Conservation (phyloP, 2,113 vertebrate genomes). For the Stigmatopora nigra region DNA sequence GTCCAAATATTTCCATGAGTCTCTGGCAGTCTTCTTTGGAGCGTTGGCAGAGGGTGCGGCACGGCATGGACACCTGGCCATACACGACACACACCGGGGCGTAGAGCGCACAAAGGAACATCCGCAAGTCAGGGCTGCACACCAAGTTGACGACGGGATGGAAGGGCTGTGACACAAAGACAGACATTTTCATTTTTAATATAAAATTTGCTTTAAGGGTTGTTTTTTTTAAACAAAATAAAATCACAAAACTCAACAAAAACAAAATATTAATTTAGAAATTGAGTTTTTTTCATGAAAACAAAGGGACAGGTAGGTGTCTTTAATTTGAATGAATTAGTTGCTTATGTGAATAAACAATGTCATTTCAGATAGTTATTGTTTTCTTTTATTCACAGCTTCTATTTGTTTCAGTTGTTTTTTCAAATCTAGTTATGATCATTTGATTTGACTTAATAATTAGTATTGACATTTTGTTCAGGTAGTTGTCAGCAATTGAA, state of each 20-base stretch:
- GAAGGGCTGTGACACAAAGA: slow-evolving; percentile 74
- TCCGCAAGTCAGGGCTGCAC: slow-evolving; percentile 86
- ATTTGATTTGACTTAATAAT: too few relatives aligned
- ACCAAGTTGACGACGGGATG: slow-evolving; percentile 96
- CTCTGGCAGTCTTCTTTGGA: slow-evolving; percentile 85
- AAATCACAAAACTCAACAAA: too few relatives aligned
- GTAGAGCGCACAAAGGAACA: slow-evolving; percentile 92
- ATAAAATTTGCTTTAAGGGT: background rate
- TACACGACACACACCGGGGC: slow-evolving; percentile 89
- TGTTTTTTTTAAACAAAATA: too few relatives aligned
- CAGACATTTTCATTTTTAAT: background rate
- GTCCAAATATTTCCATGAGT: slow-evolving; percentile 95
- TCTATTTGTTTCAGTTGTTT: too few relatives aligned
- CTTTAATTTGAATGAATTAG: too few relatives aligned
- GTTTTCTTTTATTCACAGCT: too few relatives aligned
- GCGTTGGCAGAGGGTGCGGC: slow-evolving; percentile 83
- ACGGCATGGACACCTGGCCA: slow-evolving; percentile 86
- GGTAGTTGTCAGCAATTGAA: background rate
- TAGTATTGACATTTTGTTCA: background rate
- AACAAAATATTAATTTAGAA: too few relatives aligned
- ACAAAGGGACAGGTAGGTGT: too few relatives aligned
- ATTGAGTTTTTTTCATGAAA: too few relatives aligned
- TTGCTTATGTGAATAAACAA: too few relatives aligned
- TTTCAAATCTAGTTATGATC: too few relatives aligned
- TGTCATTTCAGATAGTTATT: too few relatives aligned